These are phyloP conservation scores for Anthopleura xanthogrammica DNA, from an alignment of 92 coral and sea anemone species.

Conservation along the genomic window DNA sequence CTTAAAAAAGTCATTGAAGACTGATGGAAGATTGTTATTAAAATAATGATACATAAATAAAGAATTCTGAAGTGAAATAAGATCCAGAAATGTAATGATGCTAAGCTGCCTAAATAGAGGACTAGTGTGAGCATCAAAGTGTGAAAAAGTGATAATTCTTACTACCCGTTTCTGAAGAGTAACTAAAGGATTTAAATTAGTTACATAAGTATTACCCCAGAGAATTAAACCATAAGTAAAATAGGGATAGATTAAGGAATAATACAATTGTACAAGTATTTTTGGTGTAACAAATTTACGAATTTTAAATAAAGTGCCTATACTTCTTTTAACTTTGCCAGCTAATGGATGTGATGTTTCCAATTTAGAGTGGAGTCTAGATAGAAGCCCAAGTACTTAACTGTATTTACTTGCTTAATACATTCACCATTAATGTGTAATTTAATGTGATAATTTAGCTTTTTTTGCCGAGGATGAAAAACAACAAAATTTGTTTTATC, in stretches of 20 bases:
- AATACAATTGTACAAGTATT: too few species aligned
- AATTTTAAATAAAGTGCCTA: too few species aligned
- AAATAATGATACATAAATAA: conserved; percentile 39
- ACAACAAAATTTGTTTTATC: conserved; percentile 53
- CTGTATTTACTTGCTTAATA: conserved; percentile 33
- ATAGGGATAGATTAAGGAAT: too few species aligned
- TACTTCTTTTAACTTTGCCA: conserved; percentile 27
- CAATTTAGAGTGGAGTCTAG: conserved; percentile 43
- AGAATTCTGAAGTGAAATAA: conserved; percentile 19
- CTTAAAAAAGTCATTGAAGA: conserved; percentile 32
- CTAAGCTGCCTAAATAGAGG: conserved; percentile 28
- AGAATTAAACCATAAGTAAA: too few species aligned
- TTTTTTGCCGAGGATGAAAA: conserved; percentile 49
- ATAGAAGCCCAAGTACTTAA: conserved; percentile 40
- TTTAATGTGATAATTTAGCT: conserved; percentile 11
- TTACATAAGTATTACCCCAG: conserved; percentile 54
- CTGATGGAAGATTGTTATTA: conserved; percentile 23
- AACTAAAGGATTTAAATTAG: conserved; percentile 41
- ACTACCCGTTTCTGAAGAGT: conserved; percentile 39
- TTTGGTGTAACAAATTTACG: too few species aligned
- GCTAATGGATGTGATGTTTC: conserved; percentile 43
- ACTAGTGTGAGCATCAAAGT: conserved; percentile 42
- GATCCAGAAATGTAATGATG: conserved; percentile 12
- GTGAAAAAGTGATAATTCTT: conserved; percentile 31
- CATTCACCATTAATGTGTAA: conserved; percentile 19